phyloP scores from a whole-genome alignment of 2,797 vertebrate species.

The Pristis pectinata region DNA sequence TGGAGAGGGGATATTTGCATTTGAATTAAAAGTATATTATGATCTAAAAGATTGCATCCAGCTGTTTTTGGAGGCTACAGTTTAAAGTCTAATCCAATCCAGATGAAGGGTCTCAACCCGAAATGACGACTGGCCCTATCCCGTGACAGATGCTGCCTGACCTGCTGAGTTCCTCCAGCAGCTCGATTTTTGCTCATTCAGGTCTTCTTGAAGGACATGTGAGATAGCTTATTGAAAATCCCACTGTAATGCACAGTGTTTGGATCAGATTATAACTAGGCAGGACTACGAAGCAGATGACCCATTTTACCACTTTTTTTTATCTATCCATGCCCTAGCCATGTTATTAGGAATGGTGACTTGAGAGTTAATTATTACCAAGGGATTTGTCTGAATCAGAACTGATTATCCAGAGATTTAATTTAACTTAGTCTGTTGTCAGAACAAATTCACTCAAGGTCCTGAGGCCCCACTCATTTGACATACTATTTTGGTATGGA shows the following conservation, averaged over 20 bases:
- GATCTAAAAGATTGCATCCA: background rate
- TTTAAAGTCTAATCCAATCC: background rate
- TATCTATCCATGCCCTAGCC: background rate
- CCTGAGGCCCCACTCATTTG: background rate
- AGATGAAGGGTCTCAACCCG: too few relatives aligned
- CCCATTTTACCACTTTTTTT: background rate
- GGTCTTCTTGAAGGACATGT: background rate
- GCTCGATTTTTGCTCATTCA: background rate
- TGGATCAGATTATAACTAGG: background rate
- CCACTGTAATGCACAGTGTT: background rate
- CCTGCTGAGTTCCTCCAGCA: too few relatives aligned
- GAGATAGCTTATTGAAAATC: background rate
- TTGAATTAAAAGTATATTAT: background rate
- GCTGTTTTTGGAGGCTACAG: background rate
- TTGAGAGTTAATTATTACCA: background rate
- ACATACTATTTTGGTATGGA: background rate
- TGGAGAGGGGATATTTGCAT: background rate
- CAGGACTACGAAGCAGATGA: background rate
- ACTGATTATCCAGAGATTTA: background rate
- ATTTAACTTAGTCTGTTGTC: background rate
- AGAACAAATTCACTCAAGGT: background rate
- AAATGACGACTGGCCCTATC: too few relatives aligned
- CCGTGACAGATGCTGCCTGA: too few relatives aligned
- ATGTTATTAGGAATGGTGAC: background rate
- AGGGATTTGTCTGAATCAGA: background rate